Evolutionary conservation across 2,797 vertebrate genomes (phyloP).

Genomic region (Molossus molossus): DNA sequence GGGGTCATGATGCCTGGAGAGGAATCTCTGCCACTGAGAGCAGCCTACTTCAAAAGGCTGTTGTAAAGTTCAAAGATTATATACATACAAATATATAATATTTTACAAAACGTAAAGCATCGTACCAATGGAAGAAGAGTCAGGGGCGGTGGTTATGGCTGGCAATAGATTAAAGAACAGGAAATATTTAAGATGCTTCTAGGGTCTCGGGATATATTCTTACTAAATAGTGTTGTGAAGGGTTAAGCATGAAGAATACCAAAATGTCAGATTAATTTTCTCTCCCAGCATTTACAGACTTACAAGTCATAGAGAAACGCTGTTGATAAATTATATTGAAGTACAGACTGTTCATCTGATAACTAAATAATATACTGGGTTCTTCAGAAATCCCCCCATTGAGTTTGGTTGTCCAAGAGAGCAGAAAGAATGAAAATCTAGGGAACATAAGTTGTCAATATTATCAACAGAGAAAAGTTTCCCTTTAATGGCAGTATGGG

Average conservation of each 20-base stretch:
- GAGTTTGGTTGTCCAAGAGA: background rate
- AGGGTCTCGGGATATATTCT: slow-evolving; percentile 55
- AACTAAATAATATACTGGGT: background rate
- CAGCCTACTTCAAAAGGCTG: background rate
- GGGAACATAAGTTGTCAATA: background rate
- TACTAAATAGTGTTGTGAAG: slow-evolving; percentile 38
- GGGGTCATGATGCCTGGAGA: background rate
- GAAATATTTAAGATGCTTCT: slow-evolving; percentile 51
- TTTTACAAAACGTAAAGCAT: slow-evolving; percentile 57
- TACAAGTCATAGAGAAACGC: background rate
- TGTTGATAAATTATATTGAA: slow-evolving; percentile 11
- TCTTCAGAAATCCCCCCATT: slow-evolving; percentile 13
- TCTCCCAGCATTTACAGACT: slow-evolving; percentile 30
- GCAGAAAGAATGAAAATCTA: background rate
- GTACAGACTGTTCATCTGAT: slow-evolving; percentile 6
- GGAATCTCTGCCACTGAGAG: slow-evolving; percentile 17
- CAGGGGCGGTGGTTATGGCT: background rate
- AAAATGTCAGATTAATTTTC: slow-evolving; percentile 56
- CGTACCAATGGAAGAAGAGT: background rate
- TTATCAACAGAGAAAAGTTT: background rate
- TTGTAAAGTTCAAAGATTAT: background rate
- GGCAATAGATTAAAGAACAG: slow-evolving; percentile 67
- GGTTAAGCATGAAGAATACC: slow-evolving; percentile 40
- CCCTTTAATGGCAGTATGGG: background rate
- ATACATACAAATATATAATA: background rate